Evolutionary conservation across 2,113 vertebrate genomes (phyloP).

Genomic region (Cynoglossus semilaevis): DNA sequence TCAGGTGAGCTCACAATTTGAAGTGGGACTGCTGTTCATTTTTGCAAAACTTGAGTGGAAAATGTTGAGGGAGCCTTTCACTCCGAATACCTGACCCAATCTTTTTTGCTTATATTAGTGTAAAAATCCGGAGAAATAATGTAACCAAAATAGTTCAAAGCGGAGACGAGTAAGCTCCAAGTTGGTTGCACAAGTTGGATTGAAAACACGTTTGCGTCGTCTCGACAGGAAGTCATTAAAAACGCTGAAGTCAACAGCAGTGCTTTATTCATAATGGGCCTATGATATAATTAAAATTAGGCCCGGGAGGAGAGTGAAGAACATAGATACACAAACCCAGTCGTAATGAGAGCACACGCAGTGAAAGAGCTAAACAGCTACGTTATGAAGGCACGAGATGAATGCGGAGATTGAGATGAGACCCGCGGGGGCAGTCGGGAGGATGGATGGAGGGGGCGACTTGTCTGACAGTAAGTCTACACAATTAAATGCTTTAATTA

Average conservation of each 20-base stretch:
- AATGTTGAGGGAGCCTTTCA: too few relatives aligned
- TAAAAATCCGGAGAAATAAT: too few relatives aligned
- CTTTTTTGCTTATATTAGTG: too few relatives aligned
- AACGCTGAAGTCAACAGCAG: constrained; percentile 72
- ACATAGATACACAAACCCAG: constrained; percentile 75
- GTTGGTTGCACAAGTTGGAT: too few relatives aligned
- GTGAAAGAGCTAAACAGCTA: constrained; percentile 68
- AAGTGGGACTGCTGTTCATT: too few relatives aligned
- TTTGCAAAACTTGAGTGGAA: too few relatives aligned
- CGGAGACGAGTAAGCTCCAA: too few relatives aligned
- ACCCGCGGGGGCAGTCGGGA: neutral
- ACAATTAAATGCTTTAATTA: constrained; percentile 99
- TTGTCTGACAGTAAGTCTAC: constrained; percentile 91
- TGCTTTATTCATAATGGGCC: constrained; percentile 70
- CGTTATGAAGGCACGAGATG: constrained; percentile 84
- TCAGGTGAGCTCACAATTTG: constrained; percentile 82
- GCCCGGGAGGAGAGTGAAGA: constrained; percentile 20
- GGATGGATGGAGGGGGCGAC: constrained; percentile 73
- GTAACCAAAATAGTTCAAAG: too few relatives aligned
- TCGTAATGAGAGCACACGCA: constrained; percentile 76
- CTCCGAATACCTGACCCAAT: too few relatives aligned
- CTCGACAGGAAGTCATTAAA: constrained; percentile 10
- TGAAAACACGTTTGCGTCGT: too few relatives aligned
- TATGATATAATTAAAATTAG: constrained; percentile 75
- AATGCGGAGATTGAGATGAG: constrained; percentile 82